A percentile compares a stretch with the other conserved stretches of the same genome.
These are phyloP conservation scores for Brotogeris chrysoptera DNA, from an alignment of 2,797 vertebrate genomes.

Conservation along the genomic window DNA sequence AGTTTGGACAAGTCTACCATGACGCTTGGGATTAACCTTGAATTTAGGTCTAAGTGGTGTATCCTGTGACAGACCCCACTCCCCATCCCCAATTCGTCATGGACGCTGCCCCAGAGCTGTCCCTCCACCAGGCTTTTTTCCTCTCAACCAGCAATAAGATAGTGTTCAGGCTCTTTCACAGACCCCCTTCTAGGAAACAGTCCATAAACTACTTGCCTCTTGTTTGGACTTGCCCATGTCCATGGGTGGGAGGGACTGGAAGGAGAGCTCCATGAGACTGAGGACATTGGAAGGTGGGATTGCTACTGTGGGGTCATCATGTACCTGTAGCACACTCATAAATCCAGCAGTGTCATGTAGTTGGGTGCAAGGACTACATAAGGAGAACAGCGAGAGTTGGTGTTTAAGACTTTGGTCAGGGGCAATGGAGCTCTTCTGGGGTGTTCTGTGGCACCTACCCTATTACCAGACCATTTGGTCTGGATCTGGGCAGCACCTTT, in stretches of 20 bases:
- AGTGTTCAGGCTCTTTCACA: neutral
- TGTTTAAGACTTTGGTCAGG: neutral
- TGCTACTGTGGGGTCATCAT: neutral
- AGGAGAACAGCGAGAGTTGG: neutral
- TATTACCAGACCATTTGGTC: neutral
- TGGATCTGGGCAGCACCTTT: neutral
- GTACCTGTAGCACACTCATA: neutral
- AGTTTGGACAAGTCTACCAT: neutral
- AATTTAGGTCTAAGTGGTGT: neutral
- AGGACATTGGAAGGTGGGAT: neutral
- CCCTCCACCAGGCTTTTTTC: neutral
- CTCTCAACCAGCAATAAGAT: neutral
- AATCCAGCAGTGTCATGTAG: no score
- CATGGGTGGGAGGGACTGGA: neutral
- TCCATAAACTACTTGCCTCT: neutral
- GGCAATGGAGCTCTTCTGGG: neutral
- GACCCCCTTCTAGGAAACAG: neutral
- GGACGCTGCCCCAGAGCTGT: neutral
- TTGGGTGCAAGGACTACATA: neutral
- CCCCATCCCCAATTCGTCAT: neutral
- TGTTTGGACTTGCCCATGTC: accelerated
- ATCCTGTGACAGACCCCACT: neutral
- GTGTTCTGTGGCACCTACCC: neutral
- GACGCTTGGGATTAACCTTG: neutral
- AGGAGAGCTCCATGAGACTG: neutral